These are phyloP conservation scores for Morus bassanus DNA, from an alignment of 2,797 vertebrate species.

Conservation along the genomic window DNA sequence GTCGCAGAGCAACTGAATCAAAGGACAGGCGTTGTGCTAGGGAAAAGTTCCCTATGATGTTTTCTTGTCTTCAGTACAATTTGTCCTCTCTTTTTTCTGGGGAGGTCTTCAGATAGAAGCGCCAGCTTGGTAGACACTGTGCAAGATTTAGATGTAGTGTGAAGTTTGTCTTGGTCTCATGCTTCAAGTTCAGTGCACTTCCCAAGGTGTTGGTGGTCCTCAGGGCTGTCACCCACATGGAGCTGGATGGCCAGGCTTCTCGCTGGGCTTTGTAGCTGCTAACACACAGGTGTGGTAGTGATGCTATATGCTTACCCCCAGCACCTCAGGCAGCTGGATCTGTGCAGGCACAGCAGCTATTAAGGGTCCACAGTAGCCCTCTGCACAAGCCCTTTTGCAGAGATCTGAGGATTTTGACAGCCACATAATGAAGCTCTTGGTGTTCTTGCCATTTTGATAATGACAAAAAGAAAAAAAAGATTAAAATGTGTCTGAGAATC, in stretches of 20 bases:
- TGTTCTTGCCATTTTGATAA: not conserved
- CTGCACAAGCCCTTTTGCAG: not conserved
- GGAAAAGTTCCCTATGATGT: not conserved
- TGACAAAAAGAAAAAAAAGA: not conserved
- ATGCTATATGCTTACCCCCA: not conserved
- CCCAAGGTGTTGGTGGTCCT: not conserved
- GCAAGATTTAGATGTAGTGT: accelerated
- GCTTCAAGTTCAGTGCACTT: not conserved
- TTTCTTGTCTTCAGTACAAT: not conserved
- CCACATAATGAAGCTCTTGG: not conserved
- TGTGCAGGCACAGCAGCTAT: not conserved
- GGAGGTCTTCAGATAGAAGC: not conserved
- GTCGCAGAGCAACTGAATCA: not conserved
- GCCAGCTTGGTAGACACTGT: accelerated
- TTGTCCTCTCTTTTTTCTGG: not conserved
- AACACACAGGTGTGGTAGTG: not conserved
- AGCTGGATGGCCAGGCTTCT: not conserved
- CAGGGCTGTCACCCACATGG: not conserved
- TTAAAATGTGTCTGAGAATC: not conserved
- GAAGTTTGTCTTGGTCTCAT: not conserved
- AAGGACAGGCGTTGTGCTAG: not conserved
- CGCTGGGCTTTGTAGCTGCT: not conserved
- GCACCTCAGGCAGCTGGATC: not conserved
- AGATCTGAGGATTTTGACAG: not conserved
- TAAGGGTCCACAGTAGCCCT: not conserved